Base-by-base conservation (phyloP, 2,113 vertebrate genomes). In the Equus przewalskii region DNA sequence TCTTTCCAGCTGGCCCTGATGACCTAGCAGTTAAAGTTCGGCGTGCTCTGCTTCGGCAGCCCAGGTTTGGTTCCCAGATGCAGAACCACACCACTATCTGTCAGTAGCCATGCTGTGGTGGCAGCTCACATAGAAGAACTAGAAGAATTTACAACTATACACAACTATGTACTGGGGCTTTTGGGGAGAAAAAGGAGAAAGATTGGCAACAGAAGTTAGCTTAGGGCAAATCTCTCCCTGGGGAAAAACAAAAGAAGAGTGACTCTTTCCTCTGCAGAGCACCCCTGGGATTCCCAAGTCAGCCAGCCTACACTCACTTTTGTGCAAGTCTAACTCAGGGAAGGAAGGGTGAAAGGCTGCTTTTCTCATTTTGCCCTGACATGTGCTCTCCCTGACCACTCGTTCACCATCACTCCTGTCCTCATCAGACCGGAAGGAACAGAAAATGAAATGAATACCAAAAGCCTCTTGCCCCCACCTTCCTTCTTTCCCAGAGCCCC, bases 361-460 rank as follows among this genome's bases (percentile, higher is more conserved):
- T 58, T 58, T 65, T 49, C 69, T 76, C 72, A 33, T 10, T 22
- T 76, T 41, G 16, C 14, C 26, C 54, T 85, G 41, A 69, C 36
- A n/a, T 22, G 49, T 22, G 30, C 22, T 30, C 44, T 44, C 21
- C 33, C 41, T 4, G 13, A 22, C 18, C 8, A 46, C 30, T 90
- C 62, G 64, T 30, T 62, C 22, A 0, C 70, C 58, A 44, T 24
- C 41, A 10, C 10, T 33, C 69, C 8, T n/a, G 54, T 76, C 84
- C 41, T 85, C 7, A 70, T 60, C 69, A 49, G 30, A 88, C 22
- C 33, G 56, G 49, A 96, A 86, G 65, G 36, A 94, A n/a, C 22
- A 60, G 60, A 93, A 96, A 96, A 56, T 64, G 78, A 90, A 93
- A 69, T 24, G 44, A 54, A 91, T 24, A 64, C 78, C 33, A 65